These are phyloP conservation scores for Spilogale gracilis DNA, from an alignment of 2,113 vertebrate species.

Conservation along the genomic window DNA sequence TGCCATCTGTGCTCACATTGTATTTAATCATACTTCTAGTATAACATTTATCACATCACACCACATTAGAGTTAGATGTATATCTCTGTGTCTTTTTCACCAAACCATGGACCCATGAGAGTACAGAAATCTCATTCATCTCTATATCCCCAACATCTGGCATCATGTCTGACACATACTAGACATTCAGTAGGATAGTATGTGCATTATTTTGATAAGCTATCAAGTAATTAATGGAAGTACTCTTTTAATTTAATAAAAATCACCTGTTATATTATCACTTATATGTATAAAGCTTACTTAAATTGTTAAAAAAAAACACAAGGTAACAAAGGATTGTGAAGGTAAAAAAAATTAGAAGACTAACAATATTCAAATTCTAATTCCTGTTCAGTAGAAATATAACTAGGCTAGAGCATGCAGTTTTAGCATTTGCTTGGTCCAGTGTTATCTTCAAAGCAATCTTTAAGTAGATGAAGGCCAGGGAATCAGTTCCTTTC, in stretches of 20 bases:
- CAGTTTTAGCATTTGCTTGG: background rate
- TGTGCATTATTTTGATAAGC: constrained; percentile 30
- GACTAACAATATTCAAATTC: background rate
- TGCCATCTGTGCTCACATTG: constrained; percentile 71
- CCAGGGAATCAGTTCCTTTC: background rate
- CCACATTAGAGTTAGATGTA: constrained; percentile 49
- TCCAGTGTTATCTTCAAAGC: background rate
- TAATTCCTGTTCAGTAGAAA: background rate
- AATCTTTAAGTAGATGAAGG: background rate
- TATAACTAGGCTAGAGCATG: background rate
- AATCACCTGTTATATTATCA: background rate
- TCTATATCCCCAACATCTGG: background rate
- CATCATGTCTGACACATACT: background rate
- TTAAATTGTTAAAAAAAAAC: background rate
- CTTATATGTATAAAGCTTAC: background rate
- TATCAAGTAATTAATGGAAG: background rate
- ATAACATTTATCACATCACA: constrained; percentile 51
- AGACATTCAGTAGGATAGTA: background rate
- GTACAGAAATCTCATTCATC: constrained; percentile 25
- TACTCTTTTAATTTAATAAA: constrained; percentile 29
- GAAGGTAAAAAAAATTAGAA: background rate
- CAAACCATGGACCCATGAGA: background rate
- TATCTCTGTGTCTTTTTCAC: constrained; percentile 57
- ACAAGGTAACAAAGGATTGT: background rate
- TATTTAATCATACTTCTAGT: constrained; percentile 72